These are phyloP conservation scores for Caenorhabditis elegans DNA, from an alignment of 1,140 invertebrate genomes.

Conservation along the genomic window WBcel235 BX284604.4:10581501-10582000, in stretches of 20 bases:
- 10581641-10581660: constrained; percentile 55
- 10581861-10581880: no score
- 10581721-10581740: constrained; percentile 61
- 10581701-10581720: constrained; percentile 60
- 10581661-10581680: constrained; percentile 58
- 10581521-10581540: constrained; percentile 61
- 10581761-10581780: constrained; percentile 1
- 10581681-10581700: constrained; percentile 61
- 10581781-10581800: no score
- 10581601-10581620: constrained; percentile 60
- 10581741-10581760: constrained; percentile 57
- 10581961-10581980: no score
- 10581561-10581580: constrained; percentile 63
- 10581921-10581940: no score
- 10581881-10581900: no score
- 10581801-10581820: no score
- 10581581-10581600: constrained; percentile 59
- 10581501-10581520: constrained; percentile 62
- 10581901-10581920: no score
- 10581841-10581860: no score
- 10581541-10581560: constrained; percentile 57
- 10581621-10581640: constrained; percentile 47
- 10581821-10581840: no score
- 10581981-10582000: no score
- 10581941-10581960: no score